phyloP scores from a whole-genome alignment of 1,140 invertebrate genomes.

The Drosophila burlai region DNA sequence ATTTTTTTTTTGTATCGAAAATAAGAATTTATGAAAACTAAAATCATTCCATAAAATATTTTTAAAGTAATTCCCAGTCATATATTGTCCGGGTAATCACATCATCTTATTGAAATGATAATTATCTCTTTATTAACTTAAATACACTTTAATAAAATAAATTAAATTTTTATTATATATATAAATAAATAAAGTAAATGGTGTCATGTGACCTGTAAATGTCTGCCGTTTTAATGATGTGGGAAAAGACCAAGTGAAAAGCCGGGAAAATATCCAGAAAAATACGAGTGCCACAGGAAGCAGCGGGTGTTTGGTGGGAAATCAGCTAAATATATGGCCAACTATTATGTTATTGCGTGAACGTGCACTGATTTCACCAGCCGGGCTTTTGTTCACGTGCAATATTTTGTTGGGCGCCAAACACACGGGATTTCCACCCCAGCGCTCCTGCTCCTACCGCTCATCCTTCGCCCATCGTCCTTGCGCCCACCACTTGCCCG shows the following conservation, averaged over 20 bases:
- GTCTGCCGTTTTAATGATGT: slow-evolving; percentile 3
- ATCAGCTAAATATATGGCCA: slow-evolving; percentile 73
- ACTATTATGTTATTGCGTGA: slow-evolving; percentile 84
- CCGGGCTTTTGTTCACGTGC: slow-evolving; percentile 72
- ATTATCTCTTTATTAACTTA: background rate
- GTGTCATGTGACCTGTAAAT: background rate
- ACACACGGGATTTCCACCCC: slow-evolving; percentile 16
- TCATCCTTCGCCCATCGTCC: slow-evolving; percentile 2
- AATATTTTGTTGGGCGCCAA: slow-evolving; percentile 55
- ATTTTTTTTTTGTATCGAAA: too few species aligned
- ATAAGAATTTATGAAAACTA: too few species aligned
- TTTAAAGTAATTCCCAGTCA: too few species aligned
- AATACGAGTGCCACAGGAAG: slow-evolving; percentile 35
- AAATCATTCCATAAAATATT: too few species aligned
- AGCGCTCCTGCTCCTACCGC: background rate
- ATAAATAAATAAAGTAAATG: background rate
- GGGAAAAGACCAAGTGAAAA: slow-evolving; percentile 25
- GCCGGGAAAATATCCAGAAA: slow-evolving; percentile 51
- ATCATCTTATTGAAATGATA: background rate
- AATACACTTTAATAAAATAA: background rate
- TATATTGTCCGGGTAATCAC: background rate
- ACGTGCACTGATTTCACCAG: slow-evolving; percentile 75
- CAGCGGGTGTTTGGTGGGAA: slow-evolving; percentile 35
- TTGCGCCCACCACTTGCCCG: background rate
- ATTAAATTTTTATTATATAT: too few species aligned